phyloP scores from a whole-genome alignment of 2,113 vertebrate species.

The Macroglossus sobrinus region DNA sequence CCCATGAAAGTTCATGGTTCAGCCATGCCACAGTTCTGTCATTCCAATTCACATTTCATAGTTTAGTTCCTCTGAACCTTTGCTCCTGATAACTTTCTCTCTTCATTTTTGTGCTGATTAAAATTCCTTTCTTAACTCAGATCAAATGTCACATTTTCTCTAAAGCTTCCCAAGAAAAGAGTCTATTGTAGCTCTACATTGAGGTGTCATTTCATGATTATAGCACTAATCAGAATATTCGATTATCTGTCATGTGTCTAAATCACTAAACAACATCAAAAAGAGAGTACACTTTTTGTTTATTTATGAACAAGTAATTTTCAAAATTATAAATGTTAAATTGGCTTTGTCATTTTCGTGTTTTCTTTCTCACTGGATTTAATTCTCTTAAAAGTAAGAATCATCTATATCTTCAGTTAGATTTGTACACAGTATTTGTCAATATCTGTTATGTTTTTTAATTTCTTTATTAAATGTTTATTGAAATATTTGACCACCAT shows the following conservation, averaged over 20 bases:
- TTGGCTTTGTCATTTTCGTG: not conserved
- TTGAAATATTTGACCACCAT: not conserved
- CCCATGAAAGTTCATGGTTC: not conserved
- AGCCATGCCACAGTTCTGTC: not conserved
- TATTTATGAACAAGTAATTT: not conserved
- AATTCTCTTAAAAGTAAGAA: not conserved
- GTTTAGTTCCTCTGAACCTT: not conserved
- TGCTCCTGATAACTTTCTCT: not conserved
- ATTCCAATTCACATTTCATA: not conserved
- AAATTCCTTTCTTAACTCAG: not conserved
- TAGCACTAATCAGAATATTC: not conserved
- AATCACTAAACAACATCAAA: not conserved
- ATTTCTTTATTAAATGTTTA: not conserved
- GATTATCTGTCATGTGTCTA: not conserved
- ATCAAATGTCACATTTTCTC: not conserved
- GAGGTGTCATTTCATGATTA: not conserved
- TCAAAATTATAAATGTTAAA: not conserved
- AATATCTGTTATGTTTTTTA: not conserved
- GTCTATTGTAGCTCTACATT: not conserved
- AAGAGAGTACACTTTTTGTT: not conserved
- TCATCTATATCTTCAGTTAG: not conserved
- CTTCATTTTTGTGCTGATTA: not conserved
- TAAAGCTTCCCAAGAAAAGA: not conserved
- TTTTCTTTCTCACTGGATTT: not conserved
- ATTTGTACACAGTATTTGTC: not conserved